Base-by-base conservation (phyloP, 2,888 invertebrate species). In the Argyresthia albistria region DNA sequence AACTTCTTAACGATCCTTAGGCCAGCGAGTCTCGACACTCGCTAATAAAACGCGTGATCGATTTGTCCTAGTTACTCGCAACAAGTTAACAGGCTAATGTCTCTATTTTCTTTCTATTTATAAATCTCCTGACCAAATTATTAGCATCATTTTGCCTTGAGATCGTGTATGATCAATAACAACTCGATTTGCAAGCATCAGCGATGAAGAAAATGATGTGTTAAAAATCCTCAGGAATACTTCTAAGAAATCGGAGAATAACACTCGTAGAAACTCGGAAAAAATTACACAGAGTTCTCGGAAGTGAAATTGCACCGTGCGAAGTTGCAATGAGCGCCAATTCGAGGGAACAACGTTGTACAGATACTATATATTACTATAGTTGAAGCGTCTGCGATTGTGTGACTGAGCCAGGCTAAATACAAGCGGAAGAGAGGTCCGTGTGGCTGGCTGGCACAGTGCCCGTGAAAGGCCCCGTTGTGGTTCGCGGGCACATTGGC, bases 361-460 rank as follows among this genome's bases (percentile, higher is more conserved):
- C 25, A 25, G 25, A 25, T 25, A 25, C 25, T 25, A 25, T 25
- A 25, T 2, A 25, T 25, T 25, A 25, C 25, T 25, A 25, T 25
- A 6, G 25, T 6, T 4, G 25, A 4, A 25, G 3, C 25, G 25
- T 25, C 25, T 2, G 48, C 15, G 48, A 48, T 48, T 37, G 37
- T 36, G 37, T 37, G 48, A 48, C 14, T 48, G 37, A 25, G 48
- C 37, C 14, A 37, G 37, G 37, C 48, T 48, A 48, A 48, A 48
- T 36, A 77, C 77, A 76, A 75, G 69, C 69, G 63, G 54, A 54
- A 54, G 48, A 37, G 58, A 60, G 57, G 59, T 51, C 56, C 55
- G 60, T 57, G 59, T 58, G 62, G 70, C 68, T 65, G 71, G 71
- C 62, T 80, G 83, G 83, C 82, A 78, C 73, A 73, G 60, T 81